Evolutionary conservation across 1,140 invertebrate genomes (phyloP).

Genomic region (Hylaeus anthracinus): DNA sequence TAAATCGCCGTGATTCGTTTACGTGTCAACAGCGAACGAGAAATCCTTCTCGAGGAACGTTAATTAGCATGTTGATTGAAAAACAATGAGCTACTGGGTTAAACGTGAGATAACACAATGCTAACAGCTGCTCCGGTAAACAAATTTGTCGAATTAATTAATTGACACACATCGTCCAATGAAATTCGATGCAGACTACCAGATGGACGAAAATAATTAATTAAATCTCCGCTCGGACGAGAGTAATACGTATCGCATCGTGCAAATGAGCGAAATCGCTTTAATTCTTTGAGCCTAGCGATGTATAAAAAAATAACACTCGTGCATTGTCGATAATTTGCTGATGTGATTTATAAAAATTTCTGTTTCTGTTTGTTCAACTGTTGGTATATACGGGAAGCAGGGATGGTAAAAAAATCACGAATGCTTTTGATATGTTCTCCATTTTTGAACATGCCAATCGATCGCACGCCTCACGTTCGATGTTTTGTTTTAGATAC

Average conservation of each 20-base stretch:
- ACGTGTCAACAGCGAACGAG: background rate
- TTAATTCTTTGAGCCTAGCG: too few species aligned
- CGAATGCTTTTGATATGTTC: too few species aligned
- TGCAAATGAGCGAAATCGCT: background rate
- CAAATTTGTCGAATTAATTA: slow-evolving; percentile 16
- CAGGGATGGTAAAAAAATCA: too few species aligned
- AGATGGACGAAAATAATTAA: background rate
- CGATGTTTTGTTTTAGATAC: too few species aligned
- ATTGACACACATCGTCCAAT: background rate
- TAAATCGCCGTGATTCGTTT: slow-evolving; percentile 4
- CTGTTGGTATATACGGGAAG: too few species aligned
- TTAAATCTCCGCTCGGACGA: background rate
- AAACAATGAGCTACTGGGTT: slow-evolving; percentile 16
- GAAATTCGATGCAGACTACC: background rate
- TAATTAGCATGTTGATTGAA: slow-evolving; percentile 19
- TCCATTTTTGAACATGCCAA: too few species aligned
- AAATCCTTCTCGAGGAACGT: background rate
- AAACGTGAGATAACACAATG: background rate
- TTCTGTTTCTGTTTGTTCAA: too few species aligned
- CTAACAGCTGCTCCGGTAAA: background rate
- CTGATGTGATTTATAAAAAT: too few species aligned
- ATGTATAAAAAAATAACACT: too few species aligned
- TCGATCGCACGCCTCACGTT: too few species aligned
- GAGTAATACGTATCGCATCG: background rate
- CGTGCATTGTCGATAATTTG: too few species aligned